Percentiles rank a stretch among this genome's conserved stretches.
These are phyloP conservation scores for Argentina silus DNA, from an alignment of 2,797 vertebrate species.

Conservation along the genomic window DNA sequence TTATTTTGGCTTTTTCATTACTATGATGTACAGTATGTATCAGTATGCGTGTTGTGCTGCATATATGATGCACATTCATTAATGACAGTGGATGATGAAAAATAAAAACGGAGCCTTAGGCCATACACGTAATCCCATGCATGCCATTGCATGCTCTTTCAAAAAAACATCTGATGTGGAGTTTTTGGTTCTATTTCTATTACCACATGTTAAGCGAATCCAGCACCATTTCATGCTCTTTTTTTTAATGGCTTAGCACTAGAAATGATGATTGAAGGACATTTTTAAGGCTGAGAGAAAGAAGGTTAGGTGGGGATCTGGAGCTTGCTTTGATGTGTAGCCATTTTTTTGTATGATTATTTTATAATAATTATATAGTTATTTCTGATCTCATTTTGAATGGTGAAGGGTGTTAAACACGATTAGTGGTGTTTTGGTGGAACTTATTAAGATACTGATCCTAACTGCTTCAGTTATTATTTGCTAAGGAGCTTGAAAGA, in stretches of 20 bases:
- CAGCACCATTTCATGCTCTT: neutral
- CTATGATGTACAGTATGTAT: neutral
- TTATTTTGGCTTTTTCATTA: neutral
- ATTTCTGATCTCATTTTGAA: neutral
- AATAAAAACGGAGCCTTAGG: neutral
- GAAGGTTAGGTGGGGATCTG: neutral
- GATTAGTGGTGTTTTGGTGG: neutral
- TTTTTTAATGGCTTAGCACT: neutral
- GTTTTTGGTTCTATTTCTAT: constrained; percentile 6
- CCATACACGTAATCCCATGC: neutral
- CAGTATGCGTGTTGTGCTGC: neutral
- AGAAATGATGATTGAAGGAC: neutral
- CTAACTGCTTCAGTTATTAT: neutral
- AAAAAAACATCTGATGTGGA: neutral
- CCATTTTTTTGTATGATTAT: neutral
- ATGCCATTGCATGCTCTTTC: neutral
- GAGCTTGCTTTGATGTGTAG: neutral
- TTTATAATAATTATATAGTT: neutral
- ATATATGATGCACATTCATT: constrained; percentile 1
- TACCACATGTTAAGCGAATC: constrained; percentile 3
- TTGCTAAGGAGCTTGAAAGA: neutral
- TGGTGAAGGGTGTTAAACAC: neutral
- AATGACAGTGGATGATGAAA: neutral
- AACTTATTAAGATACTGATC: neutral
- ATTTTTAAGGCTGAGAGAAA: neutral